These are phyloP conservation scores for Calephelis virginiensis DNA, from an alignment of 1,140 invertebrate genomes.

Conservation along the genomic window DNA sequence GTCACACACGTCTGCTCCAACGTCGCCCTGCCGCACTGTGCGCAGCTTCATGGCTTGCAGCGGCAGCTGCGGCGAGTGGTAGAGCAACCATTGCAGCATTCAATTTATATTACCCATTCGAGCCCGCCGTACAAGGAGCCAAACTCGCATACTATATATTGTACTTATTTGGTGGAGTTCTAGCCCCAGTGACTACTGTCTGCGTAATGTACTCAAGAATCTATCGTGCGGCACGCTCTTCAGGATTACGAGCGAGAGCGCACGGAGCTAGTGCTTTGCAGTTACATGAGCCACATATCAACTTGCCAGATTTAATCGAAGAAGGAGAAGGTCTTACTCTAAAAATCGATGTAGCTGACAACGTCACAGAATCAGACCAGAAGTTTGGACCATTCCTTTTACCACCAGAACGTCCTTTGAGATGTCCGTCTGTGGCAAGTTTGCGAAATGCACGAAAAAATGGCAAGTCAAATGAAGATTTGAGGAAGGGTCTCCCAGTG, in stretches of 20 bases:
- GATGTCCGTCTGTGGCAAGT: slow-evolving; percentile 67
- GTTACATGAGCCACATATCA: slow-evolving; percentile 57
- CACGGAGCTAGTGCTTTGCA: slow-evolving; percentile 65
- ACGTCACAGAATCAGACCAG: slow-evolving; percentile 40
- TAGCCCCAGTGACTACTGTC: slow-evolving; percentile 54
- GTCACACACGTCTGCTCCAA: slow-evolving; percentile 87
- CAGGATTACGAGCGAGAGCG: slow-evolving; percentile 59
- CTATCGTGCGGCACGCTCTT: slow-evolving; percentile 68
- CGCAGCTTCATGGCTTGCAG: slow-evolving; percentile 82
- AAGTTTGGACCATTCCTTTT: slow-evolving; percentile 67
- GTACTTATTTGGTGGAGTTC: slow-evolving; percentile 59
- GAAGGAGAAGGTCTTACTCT: slow-evolving; percentile 68
- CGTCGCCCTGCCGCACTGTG: slow-evolving; percentile 85
- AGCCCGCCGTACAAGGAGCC: slow-evolving; percentile 45
- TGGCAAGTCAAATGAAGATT: slow-evolving; percentile 59
- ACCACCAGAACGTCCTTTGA: slow-evolving; percentile 60
- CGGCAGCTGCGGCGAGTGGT: slow-evolving; percentile 78
- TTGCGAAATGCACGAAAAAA: slow-evolving; percentile 58
- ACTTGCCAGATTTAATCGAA: slow-evolving; percentile 60
- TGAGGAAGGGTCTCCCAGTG: slow-evolving; percentile 58
- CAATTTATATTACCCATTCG: slow-evolving; percentile 44
- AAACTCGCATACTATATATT: slow-evolving; percentile 60
- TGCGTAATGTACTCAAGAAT: slow-evolving; percentile 74
- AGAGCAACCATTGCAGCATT: slow-evolving; percentile 53
- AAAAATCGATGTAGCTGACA: slow-evolving; percentile 61